Conservation (phyloP, 2,888 invertebrate genomes). For the Metallyticus violacea region DNA sequence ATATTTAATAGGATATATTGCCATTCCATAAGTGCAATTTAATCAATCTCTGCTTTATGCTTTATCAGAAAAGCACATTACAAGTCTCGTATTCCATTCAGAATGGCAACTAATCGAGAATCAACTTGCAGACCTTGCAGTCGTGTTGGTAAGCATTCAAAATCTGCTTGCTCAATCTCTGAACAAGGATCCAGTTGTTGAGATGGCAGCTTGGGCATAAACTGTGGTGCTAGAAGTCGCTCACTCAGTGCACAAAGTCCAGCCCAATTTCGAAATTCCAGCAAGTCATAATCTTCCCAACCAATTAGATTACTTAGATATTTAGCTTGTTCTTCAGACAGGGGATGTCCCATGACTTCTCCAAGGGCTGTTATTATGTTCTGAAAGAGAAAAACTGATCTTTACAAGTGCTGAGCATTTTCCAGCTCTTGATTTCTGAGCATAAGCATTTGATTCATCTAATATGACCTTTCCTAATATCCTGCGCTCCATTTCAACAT, state of each 20-base stretch:
- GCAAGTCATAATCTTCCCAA: constrained; percentile 52
- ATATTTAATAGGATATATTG: too few relatives aligned
- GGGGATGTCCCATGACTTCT: constrained; percentile 63
- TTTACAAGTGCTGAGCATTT: too few relatives aligned
- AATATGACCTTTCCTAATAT: not conserved
- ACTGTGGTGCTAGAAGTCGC: constrained; percentile 59
- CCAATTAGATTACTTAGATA: constrained; percentile 53
- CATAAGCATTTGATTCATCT: too few relatives aligned
- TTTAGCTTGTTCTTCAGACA: constrained; percentile 51
- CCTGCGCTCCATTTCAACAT: not conserved
- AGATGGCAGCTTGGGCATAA: constrained; percentile 49
- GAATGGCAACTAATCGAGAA: constrained; percentile 50
- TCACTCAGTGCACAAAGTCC: constrained; percentile 77
- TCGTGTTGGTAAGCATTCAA: constrained; percentile 61
- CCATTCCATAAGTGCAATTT: too few relatives aligned
- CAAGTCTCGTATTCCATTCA: constrained; percentile 46
- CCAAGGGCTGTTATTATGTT: constrained; percentile 55
- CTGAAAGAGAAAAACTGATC: constrained; percentile 44
- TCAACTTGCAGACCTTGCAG: constrained; percentile 47
- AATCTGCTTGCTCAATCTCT: constrained; percentile 69
- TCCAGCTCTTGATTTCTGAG: too few relatives aligned
- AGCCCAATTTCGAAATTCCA: constrained; percentile 74
- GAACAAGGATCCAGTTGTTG: constrained; percentile 66
- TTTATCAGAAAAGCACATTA: not conserved
- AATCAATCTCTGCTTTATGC: too few relatives aligned